Evolutionary conservation across 1,140 invertebrate species (phyloP).

Genomic region (Drosophila hydei): DNA sequence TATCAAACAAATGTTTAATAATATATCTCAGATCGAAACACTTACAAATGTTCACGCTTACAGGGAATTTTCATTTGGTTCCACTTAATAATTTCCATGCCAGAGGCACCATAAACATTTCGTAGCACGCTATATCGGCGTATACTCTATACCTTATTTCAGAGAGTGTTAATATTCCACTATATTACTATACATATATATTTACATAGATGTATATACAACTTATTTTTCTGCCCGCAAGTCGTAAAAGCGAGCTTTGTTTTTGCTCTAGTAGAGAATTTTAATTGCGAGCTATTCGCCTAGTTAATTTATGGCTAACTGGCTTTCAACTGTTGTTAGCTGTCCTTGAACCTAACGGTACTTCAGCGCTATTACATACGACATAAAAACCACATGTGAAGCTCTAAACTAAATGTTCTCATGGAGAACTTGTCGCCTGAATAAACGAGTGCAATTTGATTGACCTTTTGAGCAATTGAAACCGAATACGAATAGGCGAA

Average conservation of each 20-base stretch:
- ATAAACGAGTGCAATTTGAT: slow-evolving; percentile 50
- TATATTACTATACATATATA: background rate
- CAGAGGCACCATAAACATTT: background rate
- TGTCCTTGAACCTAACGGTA: slow-evolving; percentile 47
- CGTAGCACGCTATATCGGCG: too few relatives aligned
- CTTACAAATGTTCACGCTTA: background rate
- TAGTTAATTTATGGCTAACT: slow-evolving; percentile 1
- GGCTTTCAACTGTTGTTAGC: slow-evolving; percentile 4
- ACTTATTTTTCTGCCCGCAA: background rate
- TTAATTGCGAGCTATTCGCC: slow-evolving; percentile 9
- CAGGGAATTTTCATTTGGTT: background rate
- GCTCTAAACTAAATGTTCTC: background rate
- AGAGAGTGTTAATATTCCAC: background rate
- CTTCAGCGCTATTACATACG: slow-evolving; percentile 2
- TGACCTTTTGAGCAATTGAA: slow-evolving; percentile 49
- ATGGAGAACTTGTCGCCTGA: background rate
- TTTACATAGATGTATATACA: background rate
- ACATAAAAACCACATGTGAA: background rate
- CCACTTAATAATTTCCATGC: background rate
- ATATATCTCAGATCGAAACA: background rate
- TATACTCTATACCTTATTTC: too few relatives aligned
- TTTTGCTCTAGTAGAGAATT: background rate
- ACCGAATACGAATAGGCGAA: too few relatives aligned
- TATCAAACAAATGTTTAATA: background rate
- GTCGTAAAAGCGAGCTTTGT: background rate